These are phyloP conservation scores for Cheumatopsyche charites DNA, from an alignment of 1,140 invertebrate species.

Conservation along the genomic window DNA sequence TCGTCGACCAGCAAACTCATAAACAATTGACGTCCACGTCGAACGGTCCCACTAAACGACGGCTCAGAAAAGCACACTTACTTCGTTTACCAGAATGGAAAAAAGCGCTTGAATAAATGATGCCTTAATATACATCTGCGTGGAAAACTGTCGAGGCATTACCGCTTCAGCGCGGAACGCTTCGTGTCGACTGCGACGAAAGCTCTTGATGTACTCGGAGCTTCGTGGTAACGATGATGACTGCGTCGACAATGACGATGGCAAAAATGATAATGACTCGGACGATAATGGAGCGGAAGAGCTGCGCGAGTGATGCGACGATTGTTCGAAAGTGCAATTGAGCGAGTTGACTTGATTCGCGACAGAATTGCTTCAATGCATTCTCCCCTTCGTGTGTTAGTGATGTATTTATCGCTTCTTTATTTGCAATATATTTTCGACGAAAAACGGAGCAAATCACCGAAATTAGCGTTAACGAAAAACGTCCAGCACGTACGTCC, in stretches of 20 bases:
- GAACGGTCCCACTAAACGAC: neutral
- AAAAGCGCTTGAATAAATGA: constrained; percentile 41
- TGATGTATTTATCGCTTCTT: no score
- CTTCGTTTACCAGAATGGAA: constrained; percentile 1
- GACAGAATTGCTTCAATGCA: no score
- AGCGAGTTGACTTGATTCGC: no score
- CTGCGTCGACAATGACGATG: neutral
- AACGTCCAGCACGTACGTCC: neutral
- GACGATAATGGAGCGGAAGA: constrained; percentile 5
- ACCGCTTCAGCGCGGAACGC: neutral
- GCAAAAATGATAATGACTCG: constrained; percentile 2
- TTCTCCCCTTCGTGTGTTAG: no score
- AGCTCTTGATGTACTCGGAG: neutral
- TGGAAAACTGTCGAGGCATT: constrained; percentile 29
- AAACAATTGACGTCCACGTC: constrained; percentile 41
- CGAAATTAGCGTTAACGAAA: no score
- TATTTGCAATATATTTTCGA: no score
- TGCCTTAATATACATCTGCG: constrained; percentile 32
- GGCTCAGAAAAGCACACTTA: neutral
- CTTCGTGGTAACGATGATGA: neutral
- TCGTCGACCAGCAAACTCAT: constrained; percentile 35
- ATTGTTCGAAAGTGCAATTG: constrained; percentile 6
- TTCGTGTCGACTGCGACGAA: no score
- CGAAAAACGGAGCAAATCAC: neutral
- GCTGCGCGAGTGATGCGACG: neutral